Conservation (phyloP, 2,113 vertebrate species). For the Channa argus region DNA sequence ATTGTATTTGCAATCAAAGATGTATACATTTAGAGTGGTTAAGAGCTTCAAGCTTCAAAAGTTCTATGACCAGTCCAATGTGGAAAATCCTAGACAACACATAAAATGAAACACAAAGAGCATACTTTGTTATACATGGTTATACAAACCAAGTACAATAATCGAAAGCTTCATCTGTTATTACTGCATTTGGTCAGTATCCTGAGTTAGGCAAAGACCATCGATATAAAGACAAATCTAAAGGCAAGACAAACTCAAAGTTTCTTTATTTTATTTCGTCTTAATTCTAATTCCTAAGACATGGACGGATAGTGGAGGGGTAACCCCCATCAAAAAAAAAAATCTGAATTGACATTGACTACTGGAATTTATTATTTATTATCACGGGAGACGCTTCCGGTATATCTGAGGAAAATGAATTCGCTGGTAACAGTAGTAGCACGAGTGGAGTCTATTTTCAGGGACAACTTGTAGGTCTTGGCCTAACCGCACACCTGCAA, state of each 20-base stretch:
- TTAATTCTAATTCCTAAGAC: not conserved
- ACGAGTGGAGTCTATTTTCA: not conserved
- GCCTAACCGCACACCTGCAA: not conserved
- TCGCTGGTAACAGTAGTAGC: not conserved
- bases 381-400: not conserved
- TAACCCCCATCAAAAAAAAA: not conserved
- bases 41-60: too few relatives aligned
- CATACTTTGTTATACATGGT: too few relatives aligned
- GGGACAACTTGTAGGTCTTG: not conserved
- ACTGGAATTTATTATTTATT: constrained; percentile 24
- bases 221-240: not conserved
- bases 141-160: too few relatives aligned
- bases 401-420: not conserved
- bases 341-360: constrained; percentile 28
- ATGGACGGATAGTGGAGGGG: not conserved
- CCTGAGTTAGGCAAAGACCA: too few relatives aligned
- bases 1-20: too few relatives aligned
- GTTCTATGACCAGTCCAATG: too few relatives aligned
- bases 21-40: too few relatives aligned
- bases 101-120: too few relatives aligned
- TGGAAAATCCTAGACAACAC: too few relatives aligned
- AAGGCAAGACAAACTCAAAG: not conserved
- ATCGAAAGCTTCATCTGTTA: too few relatives aligned
- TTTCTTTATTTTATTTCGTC: not conserved
- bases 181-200: too few relatives aligned